Conservation (phyloP, 2,797 vertebrate species). For the Argentina silus region DNA sequence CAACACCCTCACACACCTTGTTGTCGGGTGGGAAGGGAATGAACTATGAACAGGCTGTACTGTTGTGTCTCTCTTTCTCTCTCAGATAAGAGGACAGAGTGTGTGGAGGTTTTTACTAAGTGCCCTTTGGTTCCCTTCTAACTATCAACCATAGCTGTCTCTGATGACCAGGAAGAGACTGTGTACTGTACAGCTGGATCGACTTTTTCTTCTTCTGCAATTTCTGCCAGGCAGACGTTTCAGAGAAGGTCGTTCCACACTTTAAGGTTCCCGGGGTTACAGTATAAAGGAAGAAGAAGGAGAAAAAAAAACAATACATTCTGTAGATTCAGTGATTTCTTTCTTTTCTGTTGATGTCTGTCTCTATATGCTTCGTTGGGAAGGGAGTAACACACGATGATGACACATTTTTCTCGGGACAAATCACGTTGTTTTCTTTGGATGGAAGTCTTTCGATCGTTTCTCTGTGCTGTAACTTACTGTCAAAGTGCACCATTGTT, state of each 20-base stretch:
- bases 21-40: neutral
- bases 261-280: constrained; percentile 39
- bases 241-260: constrained; percentile 39
- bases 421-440: neutral
- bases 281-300: neutral
- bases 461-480: constrained; percentile 27
- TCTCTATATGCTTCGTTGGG: constrained; percentile 34
- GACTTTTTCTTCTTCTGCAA: constrained; percentile 44
- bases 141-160: constrained; percentile 27
- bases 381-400: constrained; percentile 19
- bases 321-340: constrained; percentile 47
- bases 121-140: constrained; percentile 66
- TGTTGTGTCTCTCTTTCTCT: constrained; percentile 18
- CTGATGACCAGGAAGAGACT: constrained; percentile 33
- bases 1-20: neutral
- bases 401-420: constrained; percentile 10
- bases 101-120: constrained; percentile 52
- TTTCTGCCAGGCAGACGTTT: constrained; percentile 55
- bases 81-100: constrained; percentile 5
- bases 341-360: constrained; percentile 32
- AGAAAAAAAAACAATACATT: constrained; percentile 42
- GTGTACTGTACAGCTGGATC: constrained; percentile 28
- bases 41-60: constrained; percentile 12
- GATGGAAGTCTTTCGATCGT: constrained; percentile 10
- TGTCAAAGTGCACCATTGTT: constrained; percentile 51